Evolutionary conservation across 1,140 invertebrate species (phyloP), one percentile per base, ranked within the genome.

Genomic region (Ips nitidus): DNA sequence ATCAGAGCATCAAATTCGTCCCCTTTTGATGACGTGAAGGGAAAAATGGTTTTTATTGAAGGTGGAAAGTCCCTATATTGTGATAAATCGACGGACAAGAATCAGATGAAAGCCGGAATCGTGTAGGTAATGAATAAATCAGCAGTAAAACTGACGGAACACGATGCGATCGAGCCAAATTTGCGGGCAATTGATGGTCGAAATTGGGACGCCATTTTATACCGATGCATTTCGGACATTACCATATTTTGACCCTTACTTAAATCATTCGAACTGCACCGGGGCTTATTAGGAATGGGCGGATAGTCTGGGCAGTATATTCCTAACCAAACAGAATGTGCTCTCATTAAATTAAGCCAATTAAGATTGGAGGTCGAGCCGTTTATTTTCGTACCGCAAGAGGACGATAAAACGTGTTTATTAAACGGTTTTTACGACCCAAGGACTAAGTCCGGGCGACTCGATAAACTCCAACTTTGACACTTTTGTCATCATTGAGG

Each of bases 111-210:
- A 22, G 22, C 22, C 22, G 22, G 22, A 58, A 66, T 5, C 47
- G 39, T 56, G 41, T 52, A 7, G 8, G 41, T 41, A 42, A 62
- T 47, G 59, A 62, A 69, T 69, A 40, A 40, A 57, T 61, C 67
- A 38, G 58, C 67, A 69, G 62, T 69, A 69, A 69, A 69, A 56
- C 39, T 59, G 62, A 63, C 63, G 56, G 63, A 66, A 65, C 57
- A 59, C 53, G 59, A 59, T 40, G 61, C 71, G 71, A 68, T 70
- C 62, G 69, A 52, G 58, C 50, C 57, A 72, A 66, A 74, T 74
- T 74, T 74, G 73, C 69, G 66, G 73, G 67, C 73, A 74, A 74
- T 74, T 72, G 73, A 74, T 74, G 57, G 61, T 69, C 67, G 63
- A 55, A 58, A 42, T 41, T 62, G 37, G 39, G 50, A 6, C 58